Conservation (phyloP, 2,888 invertebrate species). For the Trissolcus brochymenae region DNA sequence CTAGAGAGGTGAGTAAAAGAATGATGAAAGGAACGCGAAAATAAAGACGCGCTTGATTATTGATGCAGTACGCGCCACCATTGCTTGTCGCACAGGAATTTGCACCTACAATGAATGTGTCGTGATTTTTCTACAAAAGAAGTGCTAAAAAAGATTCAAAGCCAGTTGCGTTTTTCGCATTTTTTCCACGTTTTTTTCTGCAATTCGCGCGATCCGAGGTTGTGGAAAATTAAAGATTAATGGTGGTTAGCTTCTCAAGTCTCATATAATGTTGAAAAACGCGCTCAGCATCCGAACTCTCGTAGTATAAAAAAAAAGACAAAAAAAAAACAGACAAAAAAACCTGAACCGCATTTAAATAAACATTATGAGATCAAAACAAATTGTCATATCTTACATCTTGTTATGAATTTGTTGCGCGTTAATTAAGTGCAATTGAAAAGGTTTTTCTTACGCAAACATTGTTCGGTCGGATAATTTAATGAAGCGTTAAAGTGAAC, state of each 20-base stretch:
- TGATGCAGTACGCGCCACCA: conserved; percentile 25
- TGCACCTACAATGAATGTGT: background rate
- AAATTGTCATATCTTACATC: no score
- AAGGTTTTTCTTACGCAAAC: conserved; percentile 37
- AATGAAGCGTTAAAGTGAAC: conserved; percentile 55
- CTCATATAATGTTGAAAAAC: conserved; percentile 14
- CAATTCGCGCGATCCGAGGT: no score
- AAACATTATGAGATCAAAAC: background rate
- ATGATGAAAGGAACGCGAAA: conserved; percentile 12
- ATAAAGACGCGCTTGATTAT: conserved; percentile 17
- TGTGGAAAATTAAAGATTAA: no score
- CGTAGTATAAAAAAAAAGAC: no score
- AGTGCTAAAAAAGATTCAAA: no score
- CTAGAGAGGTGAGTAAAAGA: conserved; percentile 6
- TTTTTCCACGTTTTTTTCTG: no score
- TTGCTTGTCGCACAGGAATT: conserved; percentile 9
- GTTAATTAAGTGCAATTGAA: conserved; percentile 2
- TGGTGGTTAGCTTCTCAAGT: no score
- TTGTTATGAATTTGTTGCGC: no score
- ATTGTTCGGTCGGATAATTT: conserved; percentile 46
- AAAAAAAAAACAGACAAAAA: no score
- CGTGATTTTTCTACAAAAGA: no score
- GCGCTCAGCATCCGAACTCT: no score
- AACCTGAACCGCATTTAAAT: background rate
- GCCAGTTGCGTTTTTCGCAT: no score